phyloP scores from a whole-genome alignment of 2,888 invertebrate genomes.

The Cheilosia grossa region DNA sequence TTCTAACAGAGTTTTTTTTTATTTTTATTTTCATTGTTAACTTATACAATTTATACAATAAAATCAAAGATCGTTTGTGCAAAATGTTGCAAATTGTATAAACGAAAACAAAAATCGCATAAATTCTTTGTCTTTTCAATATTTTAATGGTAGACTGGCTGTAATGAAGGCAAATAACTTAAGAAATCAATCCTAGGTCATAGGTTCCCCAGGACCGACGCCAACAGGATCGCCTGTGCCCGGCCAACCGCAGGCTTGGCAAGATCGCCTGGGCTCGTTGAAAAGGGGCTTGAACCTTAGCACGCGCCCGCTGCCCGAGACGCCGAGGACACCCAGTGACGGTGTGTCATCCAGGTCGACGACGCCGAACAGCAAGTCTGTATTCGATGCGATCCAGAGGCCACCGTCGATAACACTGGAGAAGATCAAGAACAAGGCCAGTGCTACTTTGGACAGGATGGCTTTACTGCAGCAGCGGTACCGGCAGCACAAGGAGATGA shows the following conservation, averaged over 20 bases:
- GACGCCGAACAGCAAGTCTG: constrained; percentile 80
- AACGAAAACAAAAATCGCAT: constrained; percentile 9
- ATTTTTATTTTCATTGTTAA: constrained; percentile 54
- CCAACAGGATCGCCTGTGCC: constrained; percentile 76
- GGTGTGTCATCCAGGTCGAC: constrained; percentile 81
- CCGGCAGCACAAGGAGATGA: constrained; percentile 85
- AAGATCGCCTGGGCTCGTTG: constrained; percentile 78
- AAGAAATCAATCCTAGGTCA: constrained; percentile 77
- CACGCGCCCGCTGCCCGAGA: constrained; percentile 85
- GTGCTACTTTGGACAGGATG: constrained; percentile 83
- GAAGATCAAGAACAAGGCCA: constrained; percentile 83
- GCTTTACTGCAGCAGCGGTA: constrained; percentile 85
- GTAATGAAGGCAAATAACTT: constrained; percentile 69
- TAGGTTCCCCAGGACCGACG: constrained; percentile 71
- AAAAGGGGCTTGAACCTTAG: constrained; percentile 77
- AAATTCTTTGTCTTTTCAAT: constrained; percentile 59
- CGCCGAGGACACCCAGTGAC: constrained; percentile 83
- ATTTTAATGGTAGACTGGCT: constrained; percentile 21
- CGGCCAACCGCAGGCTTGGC: constrained; percentile 76
- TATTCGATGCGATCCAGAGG: constrained; percentile 82
- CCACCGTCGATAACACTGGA: constrained; percentile 83
- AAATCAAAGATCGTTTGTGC: constrained; percentile 45
- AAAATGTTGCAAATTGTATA: constrained; percentile 36
- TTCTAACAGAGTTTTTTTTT: constrained; percentile 46
- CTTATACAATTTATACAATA: constrained; percentile 57